Base-by-base conservation (phyloP, 2,113 vertebrate species). In the Pachypanchax playfairii region DNA sequence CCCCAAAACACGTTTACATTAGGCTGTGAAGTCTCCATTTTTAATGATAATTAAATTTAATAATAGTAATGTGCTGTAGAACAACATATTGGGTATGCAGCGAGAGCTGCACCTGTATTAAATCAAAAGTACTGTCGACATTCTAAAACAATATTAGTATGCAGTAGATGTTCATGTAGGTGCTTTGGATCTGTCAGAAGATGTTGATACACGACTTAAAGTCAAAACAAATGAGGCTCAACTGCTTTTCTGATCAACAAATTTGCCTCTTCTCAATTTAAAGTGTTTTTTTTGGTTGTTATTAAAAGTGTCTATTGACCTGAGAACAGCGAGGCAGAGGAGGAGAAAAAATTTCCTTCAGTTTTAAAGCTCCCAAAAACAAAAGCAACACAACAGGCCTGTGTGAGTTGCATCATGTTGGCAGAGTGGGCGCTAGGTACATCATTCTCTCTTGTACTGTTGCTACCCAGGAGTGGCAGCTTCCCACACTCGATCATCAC, bases 191-290 rank as follows among this genome's bases (percentile, higher is more conserved):
- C 47, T 33, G 53, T 31, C 22, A 13, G 28, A 51, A 38, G 18
- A 14, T 6, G 17, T n/a, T 15, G 61, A 65, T 43, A 49, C n/a
- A n/a, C n/a, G n/a, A n/a, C n/a, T n/a, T n/a, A n/a, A n/a, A n/a
- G n/a, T n/a, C n/a, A 46, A 8, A 12, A 62, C 42, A 35, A 25
- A 69, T 55, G 28, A 52, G 49, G 56, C 24, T 3, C 35, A 39
- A 44, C 39, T 31, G 54, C 35, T 58, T 62, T 64, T 33, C 22
- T 58, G 54, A 61, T 71, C 64, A 58, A 48, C 65, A 66, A 63
- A 79, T 63, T 49, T 10, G 21, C 41, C 1, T 9, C 25, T 15
- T 48, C 8, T 44, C 26, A 67, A 63, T 58, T 75, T 41, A 49
- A 57, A 73, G 33, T 50, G 31, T 24, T 41, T 62, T 58, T 55